Percentiles rank a stretch among this genome's conserved stretches.
Conservation (phyloP, 2,888 invertebrate genomes). For the Branchipolynoe longqiensis region DNA sequence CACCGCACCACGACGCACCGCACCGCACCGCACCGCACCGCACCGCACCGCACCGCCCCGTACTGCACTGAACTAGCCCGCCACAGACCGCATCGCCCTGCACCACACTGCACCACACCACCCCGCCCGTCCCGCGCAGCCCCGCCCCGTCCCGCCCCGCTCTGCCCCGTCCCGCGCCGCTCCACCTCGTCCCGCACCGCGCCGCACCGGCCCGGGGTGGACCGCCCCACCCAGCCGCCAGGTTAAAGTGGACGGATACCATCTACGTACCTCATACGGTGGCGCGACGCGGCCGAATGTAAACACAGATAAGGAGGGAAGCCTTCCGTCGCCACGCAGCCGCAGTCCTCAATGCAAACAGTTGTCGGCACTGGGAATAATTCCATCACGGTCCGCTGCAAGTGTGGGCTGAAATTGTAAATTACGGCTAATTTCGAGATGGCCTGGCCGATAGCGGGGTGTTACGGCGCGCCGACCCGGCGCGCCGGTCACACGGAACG, state of each 20-base stretch:
- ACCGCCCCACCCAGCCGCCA: too few relatives aligned
- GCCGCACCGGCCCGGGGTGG: too few relatives aligned
- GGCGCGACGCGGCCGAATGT: neutral
- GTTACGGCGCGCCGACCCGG: neutral
- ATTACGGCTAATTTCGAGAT: conserved; percentile 14
- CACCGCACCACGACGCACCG: too few relatives aligned
- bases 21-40: too few relatives aligned
- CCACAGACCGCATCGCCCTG: too few relatives aligned
- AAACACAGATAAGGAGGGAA: conserved; percentile 6
- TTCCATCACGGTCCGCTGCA: neutral
- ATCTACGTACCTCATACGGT: neutral
- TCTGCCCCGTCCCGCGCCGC: too few relatives aligned
- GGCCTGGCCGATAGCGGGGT: neutral
- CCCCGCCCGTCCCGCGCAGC: too few relatives aligned
- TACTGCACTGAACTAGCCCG: too few relatives aligned
- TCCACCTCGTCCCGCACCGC: too few relatives aligned
- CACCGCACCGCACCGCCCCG: too few relatives aligned
- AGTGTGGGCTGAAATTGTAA: neutral
- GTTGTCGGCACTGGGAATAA: neutral
- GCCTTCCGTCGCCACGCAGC: neutral
- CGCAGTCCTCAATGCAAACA: neutral
- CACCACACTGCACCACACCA: too few relatives aligned
- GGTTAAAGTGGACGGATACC: neutral
- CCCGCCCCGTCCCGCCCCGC: too few relatives aligned
- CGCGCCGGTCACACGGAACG: neutral